Base-by-base conservation (phyloP, 2,797 vertebrate species). In the Rhincodon typus region DNA sequence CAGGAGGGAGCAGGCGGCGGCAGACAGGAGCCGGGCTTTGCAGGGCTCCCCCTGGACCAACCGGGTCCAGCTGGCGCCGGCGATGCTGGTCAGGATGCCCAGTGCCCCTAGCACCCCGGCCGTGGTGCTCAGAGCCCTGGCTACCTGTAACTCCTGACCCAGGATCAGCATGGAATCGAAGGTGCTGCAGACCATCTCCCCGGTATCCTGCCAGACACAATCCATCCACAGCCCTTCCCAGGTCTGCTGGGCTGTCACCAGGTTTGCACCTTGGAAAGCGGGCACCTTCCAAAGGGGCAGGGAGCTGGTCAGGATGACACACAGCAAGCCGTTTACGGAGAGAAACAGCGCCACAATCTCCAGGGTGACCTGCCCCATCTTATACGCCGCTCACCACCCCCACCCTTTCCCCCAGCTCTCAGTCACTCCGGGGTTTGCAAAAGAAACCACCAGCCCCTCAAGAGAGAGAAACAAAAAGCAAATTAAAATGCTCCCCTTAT, bases 171-270 rank as follows among this genome's bases (percentile, higher is more conserved):
- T 6, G 13, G 86, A 88, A 50, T 88, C 53, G 86, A 88, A 88
- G 50, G 86, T 30, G 86, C 6, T 88, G 50, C 86, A 88, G 86
- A 53, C 50, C 50, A 88, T 27, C 27, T 34, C 25, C 23, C 86
- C 86, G 3, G 46, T 88, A 27, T 50, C 34, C 86, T 88, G 86
- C 86, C 25, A 88, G 0, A 88, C 13, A 0, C 86, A 88, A 8
- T 88, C 50, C 86, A 88, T 88, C 86, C 86, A 88, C 27, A 88
- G 46, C 13, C 86, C 86, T 50, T 88, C 86, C 86, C 50, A 57
- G 86, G 50, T 88, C 86, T 88, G 50, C 50, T 57, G 23, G 15
- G 86, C 86, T 0, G 86, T 88, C 50, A 88, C 50, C 10, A 88
- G 53, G 50, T 88, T 88, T 1, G 86, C 86, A 25, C 86, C 86